Evolutionary conservation across 2,888 invertebrate species (phyloP), one percentile per base, ranked within the genome.

Genomic region (Aphodius sticticus): DNA sequence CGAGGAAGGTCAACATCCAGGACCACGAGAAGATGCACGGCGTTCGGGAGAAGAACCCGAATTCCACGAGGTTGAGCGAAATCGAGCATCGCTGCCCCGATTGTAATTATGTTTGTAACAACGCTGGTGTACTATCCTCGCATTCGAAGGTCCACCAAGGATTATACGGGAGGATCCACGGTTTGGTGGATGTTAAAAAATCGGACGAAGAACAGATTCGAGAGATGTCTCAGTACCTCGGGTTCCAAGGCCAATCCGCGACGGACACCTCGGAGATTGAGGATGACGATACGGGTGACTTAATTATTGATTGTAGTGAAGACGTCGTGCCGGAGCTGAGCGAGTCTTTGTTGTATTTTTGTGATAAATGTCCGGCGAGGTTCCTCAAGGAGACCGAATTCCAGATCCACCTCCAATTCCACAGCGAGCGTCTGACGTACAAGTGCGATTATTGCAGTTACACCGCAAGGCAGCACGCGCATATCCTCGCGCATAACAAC

Each of bases 1-100:
- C 94, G n/a, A 91, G 96, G 76, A 93, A 95, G 85, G 93, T 94
- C 72, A 96, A 95, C 87, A 94, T 97, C 80, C 93, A 93, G 38
- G 95, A 95, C 85, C 97, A 97, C 88, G 96, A 96, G 88, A 93
- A 94, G 86, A 95, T 96, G 92, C 96, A 96, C 87, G 91, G 90
- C 37, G 89, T 88, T 69, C 82, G 89, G 0, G 89, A 90, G 76
- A 88, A 86, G 81, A 86, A 84, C 80, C 84, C 84, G 9, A 86
- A 85, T 77, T 82, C 86, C 9, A 80, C 84, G 35, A 84, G 85
- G 76, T 36, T 82, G 6, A 87, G 90, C 83, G 92, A 92, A 83
- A 90, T 91, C 77, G 92, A 93, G 77, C 91, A 92, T 38, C 93
- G 93, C 83, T 96, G 96, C 87, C 92, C 93, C 15, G 94, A 95